These are phyloP conservation scores for Drosophila neocordata DNA, from an alignment of 1,140 invertebrate species.

Conservation along the genomic window DNA sequence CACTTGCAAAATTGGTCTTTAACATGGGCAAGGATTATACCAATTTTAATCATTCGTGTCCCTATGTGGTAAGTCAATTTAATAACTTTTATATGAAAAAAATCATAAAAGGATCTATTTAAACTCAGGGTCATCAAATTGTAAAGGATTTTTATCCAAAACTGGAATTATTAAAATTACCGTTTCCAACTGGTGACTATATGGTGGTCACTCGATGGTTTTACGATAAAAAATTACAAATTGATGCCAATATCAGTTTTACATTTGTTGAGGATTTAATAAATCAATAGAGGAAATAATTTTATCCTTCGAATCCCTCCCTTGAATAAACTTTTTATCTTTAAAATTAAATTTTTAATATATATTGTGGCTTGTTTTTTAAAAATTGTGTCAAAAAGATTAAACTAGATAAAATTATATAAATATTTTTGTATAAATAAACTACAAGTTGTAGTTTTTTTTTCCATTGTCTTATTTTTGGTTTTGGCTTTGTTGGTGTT, in stretches of 20 bases:
- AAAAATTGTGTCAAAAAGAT: too few relatives aligned
- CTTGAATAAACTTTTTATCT: too few relatives aligned
- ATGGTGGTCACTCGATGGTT: conserved; percentile 1
- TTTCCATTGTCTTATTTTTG: neutral
- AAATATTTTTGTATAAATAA: neutral
- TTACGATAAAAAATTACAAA: conserved; percentile 4
- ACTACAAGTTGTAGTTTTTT: neutral
- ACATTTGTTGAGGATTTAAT: conserved; percentile 18
- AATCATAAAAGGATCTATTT: too few relatives aligned
- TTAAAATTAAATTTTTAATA: too few relatives aligned
- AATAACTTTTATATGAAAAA: too few relatives aligned
- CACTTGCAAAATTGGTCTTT: neutral
- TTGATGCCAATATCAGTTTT: conserved; percentile 21
- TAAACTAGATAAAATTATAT: too few relatives aligned
- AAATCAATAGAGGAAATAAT: neutral
- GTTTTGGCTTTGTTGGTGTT: conserved; percentile 11
- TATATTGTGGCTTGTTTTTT: too few relatives aligned
- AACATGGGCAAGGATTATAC: conserved; percentile 11
- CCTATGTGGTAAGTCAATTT: conserved; percentile 18
- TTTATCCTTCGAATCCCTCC: too few relatives aligned
- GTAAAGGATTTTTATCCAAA: conserved; percentile 22
- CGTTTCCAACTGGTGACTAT: conserved; percentile 33
- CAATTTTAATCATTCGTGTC: conserved; percentile 36
- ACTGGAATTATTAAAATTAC: conserved; percentile 10
- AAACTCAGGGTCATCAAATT: conserved; percentile 8